These are phyloP conservation scores for Rhabditoides inermis DNA, from an alignment of 2,888 invertebrate genomes.

Conservation along the genomic window DNA sequence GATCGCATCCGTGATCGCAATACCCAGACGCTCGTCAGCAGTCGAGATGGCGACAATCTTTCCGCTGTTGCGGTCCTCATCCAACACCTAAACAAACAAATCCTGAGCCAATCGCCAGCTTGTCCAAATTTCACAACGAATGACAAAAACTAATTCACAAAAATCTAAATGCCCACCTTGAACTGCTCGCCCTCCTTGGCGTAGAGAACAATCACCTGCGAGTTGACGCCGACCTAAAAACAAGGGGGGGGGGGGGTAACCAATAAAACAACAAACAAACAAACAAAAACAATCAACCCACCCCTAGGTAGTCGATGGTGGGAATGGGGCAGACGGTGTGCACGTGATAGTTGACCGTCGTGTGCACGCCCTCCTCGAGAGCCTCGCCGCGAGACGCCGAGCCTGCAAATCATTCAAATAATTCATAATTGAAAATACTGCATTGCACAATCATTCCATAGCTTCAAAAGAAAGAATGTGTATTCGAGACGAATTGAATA, in stretches of 20 bases:
- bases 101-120: no score
- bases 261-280: no score
- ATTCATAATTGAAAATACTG: no score
- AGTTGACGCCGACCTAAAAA: constrained; percentile 7
- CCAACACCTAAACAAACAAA: neutral
- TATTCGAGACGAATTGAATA: no score
- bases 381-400: neutral
- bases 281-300: neutral
- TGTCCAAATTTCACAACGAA: no score
- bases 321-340: constrained; percentile 10
- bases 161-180: neutral
- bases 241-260: no score
- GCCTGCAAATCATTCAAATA: no score
- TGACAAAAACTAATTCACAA: no score
- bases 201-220: constrained; percentile 5
- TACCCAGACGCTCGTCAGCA: constrained; percentile 11
- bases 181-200: constrained; percentile 7
- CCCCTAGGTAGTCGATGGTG: constrained; percentile 12
- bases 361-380: neutral
- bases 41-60: constrained; percentile 8
- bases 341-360: constrained; percentile 6
- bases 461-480: no score
- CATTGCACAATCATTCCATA: no score
- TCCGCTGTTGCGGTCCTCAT: neutral
- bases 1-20: constrained; percentile 8